Conservation (phyloP, 2,113 vertebrate species). For the Zapornia atra region DNA sequence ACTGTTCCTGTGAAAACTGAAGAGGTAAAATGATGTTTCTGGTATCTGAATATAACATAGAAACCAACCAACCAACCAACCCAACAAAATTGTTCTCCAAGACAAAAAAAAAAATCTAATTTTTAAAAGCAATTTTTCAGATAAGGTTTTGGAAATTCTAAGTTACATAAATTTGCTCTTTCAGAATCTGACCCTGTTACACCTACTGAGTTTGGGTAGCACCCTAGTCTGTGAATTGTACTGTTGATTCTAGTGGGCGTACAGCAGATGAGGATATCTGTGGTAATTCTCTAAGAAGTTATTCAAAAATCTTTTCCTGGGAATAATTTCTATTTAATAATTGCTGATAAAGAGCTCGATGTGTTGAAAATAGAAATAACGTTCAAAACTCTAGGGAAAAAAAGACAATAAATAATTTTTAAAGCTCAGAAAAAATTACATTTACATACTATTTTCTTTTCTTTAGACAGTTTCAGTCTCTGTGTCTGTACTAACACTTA, state of each 20-base stretch:
- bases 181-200: background rate
- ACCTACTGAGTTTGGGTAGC: background rate
- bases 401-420: background rate
- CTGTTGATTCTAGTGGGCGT: background rate
- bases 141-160: background rate
- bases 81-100: background rate
- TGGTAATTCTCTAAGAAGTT: background rate
- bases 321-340: background rate
- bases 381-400: background rate
- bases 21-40: background rate
- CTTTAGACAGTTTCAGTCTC: slow-evolving; percentile 93
- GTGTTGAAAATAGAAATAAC: background rate
- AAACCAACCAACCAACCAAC: background rate
- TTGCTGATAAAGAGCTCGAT: background rate
- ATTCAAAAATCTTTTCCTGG: background rate
- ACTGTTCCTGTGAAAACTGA: background rate
- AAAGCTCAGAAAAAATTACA: background rate
- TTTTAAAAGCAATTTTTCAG: background rate
- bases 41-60: background rate
- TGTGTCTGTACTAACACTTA: slow-evolving; percentile 94
- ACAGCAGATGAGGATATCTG: background rate
- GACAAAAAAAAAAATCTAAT: background rate
- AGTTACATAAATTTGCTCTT: background rate
- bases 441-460: background rate
- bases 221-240: background rate